Base-by-base conservation (phyloP, 2,888 invertebrate genomes). In the Noctua janthe region DNA sequence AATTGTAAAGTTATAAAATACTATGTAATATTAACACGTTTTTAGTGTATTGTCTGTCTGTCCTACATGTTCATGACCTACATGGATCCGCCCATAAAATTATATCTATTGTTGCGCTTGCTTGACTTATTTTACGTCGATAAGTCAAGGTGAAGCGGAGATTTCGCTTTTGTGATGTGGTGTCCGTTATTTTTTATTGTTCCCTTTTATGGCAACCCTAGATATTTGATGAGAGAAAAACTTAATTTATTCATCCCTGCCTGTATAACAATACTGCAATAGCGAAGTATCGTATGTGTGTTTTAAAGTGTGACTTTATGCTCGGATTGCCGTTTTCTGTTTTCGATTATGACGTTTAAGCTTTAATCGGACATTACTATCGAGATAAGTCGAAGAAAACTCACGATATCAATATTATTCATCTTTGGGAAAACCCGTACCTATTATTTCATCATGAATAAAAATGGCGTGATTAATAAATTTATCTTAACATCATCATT, bases 21-120 rank as follows among this genome's bases (percentile, higher is more conserved):
- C 71, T 75, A 75, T 73, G 73, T 86, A 83, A 74, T 80, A 73
- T 77, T 80, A 67, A 73, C 85, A 80, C 76, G 76, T 77, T 84
- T 80, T 77, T 70, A 76, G 72, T 86, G 74, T 78, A 78, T 76
- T 78, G 75, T 73, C 70, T 76, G 72, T 75, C 15, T 86, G 80
- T 80, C 51, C 51, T 69, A 83, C 69, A 54, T 78, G 66, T 71
- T 67, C 56, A 74, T 86, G 75, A 73, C 66, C 80, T 80, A 73
- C 74, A 75, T 62, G 67, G 70, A 51, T 74, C 72, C 73, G 72
- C 73, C 75, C 77, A 80, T 76, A 76, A 75, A 71, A 73, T 67
- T 84, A 67, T 75, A 66, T 62, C 47, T 72, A 77, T 87, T 87
- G 74, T 85, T 80, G 54, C 70, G 72, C 66, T 79, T 79, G 43